A percentile compares a stretch with the other conserved stretches of the same genome.
phyloP scores from a whole-genome alignment of 2,113 vertebrate genomes.

The Tachysurus fulvidraco region DNA sequence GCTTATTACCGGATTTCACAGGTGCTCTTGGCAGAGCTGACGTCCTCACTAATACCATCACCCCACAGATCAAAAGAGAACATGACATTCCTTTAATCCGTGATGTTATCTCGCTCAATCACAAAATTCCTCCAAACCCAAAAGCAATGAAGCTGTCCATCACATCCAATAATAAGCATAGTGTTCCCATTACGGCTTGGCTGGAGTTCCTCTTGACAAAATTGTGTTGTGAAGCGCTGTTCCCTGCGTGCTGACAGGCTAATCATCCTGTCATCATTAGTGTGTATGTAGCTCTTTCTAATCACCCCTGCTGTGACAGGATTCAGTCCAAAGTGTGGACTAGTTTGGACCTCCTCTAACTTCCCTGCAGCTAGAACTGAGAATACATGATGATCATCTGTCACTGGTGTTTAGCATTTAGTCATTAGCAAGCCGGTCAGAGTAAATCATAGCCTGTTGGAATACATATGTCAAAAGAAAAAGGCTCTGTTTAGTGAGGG shows the following conservation, averaged over 20 bases:
- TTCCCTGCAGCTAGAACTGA: constrained; percentile 7
- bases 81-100: constrained; percentile 19
- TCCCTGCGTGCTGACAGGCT: constrained; percentile 32
- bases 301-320: not conserved
- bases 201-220: constrained; percentile 13
- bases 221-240: not conserved
- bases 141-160: constrained; percentile 32
- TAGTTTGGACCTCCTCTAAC: constrained; percentile 36
- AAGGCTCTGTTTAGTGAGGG: not conserved
- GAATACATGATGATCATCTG: constrained; percentile 25
- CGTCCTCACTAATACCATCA: constrained; percentile 8
- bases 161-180: not conserved
- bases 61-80: constrained; percentile 16
- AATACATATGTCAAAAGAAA: not conserved
- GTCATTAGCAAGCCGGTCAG: constrained; percentile 17
- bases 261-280: constrained; percentile 30
- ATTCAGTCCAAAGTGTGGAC: not conserved
- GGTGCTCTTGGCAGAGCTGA: constrained; percentile 2
- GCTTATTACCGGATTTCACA: not conserved
- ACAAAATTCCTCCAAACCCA: constrained; percentile 11
- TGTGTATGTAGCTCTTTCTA: not conserved
- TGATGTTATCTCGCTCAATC: constrained; percentile 17
- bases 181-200: constrained; percentile 8
- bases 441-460: constrained; percentile 14
- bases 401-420: constrained; percentile 19